Base-by-base conservation (phyloP, 2,113 vertebrate species). In the Chionodraco myersi region DNA sequence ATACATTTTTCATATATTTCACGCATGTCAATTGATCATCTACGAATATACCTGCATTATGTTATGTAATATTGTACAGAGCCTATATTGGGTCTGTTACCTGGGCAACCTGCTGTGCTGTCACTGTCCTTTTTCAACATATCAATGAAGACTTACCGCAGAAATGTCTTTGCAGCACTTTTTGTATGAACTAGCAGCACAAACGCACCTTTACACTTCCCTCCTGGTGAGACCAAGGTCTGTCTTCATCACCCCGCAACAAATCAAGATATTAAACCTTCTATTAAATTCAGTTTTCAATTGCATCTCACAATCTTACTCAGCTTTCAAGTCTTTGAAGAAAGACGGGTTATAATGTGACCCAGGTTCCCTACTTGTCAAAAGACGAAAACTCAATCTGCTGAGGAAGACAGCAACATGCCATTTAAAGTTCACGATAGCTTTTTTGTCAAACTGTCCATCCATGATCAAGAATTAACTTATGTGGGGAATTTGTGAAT, bases 141-240 rank as follows among this genome's bases (percentile, higher is more conserved):
- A 69, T 75, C 65, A 69, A 10, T 58, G 54, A 61, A 56, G 67
- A 58, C 45, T 70, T 48, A 71, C 18, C 58, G 45, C 67, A 60
- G 63, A 64, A 71, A 80, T 58, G 61, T 75, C 48, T 70, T 70
- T 69, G 58, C 77, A 73, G 54, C 57, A 57, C 52, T 58, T 30
- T 8, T 63, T 65, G 58, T n/a, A 71, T 72, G 63, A 77, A 67
- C n/a, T 48, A 44, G 59, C 77, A 73, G 77, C 59, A 23, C 64
- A 49, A 75, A 62, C 48, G 34, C 47, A 82, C 21, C 49, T 23
- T 68, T 58, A 59, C 67, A 75, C 59, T 66, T 74, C 66, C 30
- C 21, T 45, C 79, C 63, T 63, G 49, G 56, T 63, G 82, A 74
- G 72, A 80, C 36, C 16, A 56, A 8, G 16, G 53, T 18, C 51